Evolutionary conservation across 1,140 invertebrate species (phyloP).

Genomic region (Drosophila rhopaloa): DNA sequence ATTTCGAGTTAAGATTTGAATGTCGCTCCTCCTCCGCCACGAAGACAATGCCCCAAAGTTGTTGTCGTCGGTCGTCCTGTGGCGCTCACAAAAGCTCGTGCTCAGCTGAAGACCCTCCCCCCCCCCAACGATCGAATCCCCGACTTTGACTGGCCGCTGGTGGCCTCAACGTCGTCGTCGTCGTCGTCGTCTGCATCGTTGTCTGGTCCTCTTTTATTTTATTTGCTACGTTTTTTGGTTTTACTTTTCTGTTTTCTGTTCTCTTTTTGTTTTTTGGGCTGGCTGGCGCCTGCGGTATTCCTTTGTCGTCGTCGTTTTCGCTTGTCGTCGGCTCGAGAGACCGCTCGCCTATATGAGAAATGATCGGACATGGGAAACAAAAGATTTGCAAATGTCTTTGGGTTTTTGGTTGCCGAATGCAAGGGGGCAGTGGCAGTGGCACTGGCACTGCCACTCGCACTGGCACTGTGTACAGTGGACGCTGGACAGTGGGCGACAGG

Average conservation of each 20-base stretch:
- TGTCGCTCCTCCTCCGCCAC: slow-evolving; percentile 52
- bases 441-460: no score
- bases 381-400: slow-evolving; percentile 84
- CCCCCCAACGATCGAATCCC: slow-evolving; percentile 1
- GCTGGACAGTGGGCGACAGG: slow-evolving; percentile 65
- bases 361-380: slow-evolving; percentile 84
- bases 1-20: slow-evolving; percentile 84
- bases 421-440: not conserved
- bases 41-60: slow-evolving; percentile 64
- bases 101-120: slow-evolving; percentile 14
- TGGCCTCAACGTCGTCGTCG: slow-evolving; percentile 47
- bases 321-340: slow-evolving; percentile 29
- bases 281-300: slow-evolving; percentile 84
- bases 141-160: slow-evolving; percentile 45
- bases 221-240: slow-evolving; percentile 38
- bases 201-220: slow-evolving; percentile 45
- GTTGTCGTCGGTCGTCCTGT: slow-evolving; percentile 29
- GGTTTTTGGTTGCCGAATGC: slow-evolving; percentile 74
- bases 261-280: slow-evolving; percentile 71
- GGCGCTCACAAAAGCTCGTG: slow-evolving; percentile 67
- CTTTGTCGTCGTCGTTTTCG: slow-evolving; percentile 72
- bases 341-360: slow-evolving; percentile 81
- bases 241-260: slow-evolving; percentile 24
- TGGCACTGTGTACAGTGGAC: not conserved
- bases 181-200: slow-evolving; percentile 48